phyloP scores from a whole-genome alignment of 2,113 vertebrate species.

The Phylloscopus trochiloides region DNA sequence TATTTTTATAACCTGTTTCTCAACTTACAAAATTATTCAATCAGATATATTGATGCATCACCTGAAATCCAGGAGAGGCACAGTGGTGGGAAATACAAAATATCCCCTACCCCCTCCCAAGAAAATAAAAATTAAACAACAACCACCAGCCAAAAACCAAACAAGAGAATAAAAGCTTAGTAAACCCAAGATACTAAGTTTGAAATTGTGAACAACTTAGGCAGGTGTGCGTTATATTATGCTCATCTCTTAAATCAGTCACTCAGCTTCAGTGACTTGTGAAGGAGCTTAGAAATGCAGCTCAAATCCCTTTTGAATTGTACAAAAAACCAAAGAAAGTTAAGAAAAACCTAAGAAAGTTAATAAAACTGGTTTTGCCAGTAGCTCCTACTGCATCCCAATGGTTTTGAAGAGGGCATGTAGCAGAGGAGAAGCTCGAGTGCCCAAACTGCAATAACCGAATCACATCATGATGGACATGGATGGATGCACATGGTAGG shows the following conservation, averaged over 20 bases:
- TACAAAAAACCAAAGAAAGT: not conserved
- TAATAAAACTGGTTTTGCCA: not conserved
- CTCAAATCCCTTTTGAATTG: not conserved
- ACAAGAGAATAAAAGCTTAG: not conserved
- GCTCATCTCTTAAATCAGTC: not conserved
- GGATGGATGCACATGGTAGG: not conserved
- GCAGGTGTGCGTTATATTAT: not conserved
- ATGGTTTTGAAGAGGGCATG: not conserved
- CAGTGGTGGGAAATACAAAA: not conserved
- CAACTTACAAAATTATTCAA: not conserved
- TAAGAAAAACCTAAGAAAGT: not conserved
- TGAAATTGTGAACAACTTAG: not conserved
- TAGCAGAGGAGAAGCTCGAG: not conserved
- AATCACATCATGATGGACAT: not conserved
- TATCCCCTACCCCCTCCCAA: accelerated
- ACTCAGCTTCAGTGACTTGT: not conserved
- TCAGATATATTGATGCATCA: not conserved
- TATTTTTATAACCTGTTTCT: not conserved
- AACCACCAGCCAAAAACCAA: not conserved
- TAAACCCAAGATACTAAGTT: not conserved
- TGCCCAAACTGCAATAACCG: not conserved
- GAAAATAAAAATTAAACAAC: not conserved
- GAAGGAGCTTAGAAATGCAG: not conserved
- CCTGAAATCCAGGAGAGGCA: not conserved
- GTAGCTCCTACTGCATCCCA: not conserved